phyloP scores from a whole-genome alignment of 2,888 invertebrate genomes.

The Drosophila dives region DNA sequence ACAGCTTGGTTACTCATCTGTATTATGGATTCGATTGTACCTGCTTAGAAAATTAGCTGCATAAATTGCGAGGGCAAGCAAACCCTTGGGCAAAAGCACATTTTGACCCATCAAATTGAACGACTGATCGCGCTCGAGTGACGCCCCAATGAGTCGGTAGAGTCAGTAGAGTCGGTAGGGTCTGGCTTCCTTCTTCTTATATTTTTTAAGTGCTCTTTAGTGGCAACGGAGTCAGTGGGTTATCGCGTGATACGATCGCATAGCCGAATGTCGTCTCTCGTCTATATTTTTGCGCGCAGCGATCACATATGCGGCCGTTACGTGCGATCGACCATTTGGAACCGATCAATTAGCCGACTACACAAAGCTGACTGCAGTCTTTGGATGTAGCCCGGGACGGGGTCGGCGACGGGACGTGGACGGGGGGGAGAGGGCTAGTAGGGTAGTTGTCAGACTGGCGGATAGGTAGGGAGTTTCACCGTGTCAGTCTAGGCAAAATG shows the following conservation, averaged over 20 bases:
- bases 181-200: slow-evolving; percentile 39
- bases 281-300: slow-evolving; percentile 63
- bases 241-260: slow-evolving; percentile 84
- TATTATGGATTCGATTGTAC: slow-evolving; percentile 32
- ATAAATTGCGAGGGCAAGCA: slow-evolving; percentile 17
- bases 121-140: slow-evolving; percentile 47
- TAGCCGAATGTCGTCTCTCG: slow-evolving; percentile 78
- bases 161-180: slow-evolving; percentile 4
- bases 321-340: slow-evolving; percentile 84
- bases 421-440: background rate
- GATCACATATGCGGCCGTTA: slow-evolving; percentile 67
- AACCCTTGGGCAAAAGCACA: slow-evolving; percentile 22
- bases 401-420: no score
- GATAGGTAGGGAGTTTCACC: background rate
- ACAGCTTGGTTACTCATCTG: slow-evolving; percentile 39
- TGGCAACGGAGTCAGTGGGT: slow-evolving; percentile 57
- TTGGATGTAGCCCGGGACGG: background rate
- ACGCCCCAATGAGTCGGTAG: slow-evolving; percentile 60
- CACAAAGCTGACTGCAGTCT: slow-evolving; percentile 16
- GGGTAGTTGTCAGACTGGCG: slow-evolving; percentile 14
- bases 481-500: slow-evolving; percentile 50
- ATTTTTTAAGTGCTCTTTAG: slow-evolving; percentile 30
- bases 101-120: slow-evolving; percentile 36
- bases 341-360: slow-evolving; percentile 85
- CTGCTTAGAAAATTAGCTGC: slow-evolving; percentile 42